phyloP scores from a whole-genome alignment of 2,888 invertebrate species.

The Drepanosiphum platanoidis region DNA sequence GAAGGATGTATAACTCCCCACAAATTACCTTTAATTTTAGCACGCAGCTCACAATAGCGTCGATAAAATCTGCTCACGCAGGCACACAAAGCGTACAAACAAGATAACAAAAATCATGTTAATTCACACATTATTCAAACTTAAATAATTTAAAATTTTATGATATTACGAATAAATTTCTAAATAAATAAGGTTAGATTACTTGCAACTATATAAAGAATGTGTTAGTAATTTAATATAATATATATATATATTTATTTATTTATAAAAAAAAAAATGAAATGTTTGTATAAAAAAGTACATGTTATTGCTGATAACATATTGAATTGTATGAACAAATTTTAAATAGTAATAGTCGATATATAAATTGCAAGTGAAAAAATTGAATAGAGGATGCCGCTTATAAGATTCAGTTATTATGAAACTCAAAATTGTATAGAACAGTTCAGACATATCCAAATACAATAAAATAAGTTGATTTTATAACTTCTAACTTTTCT shows the following conservation, averaged over 20 bases:
- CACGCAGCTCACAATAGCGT: constrained; percentile 86
- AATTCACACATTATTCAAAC: constrained; percentile 43
- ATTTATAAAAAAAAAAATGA: background rate
- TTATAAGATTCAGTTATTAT: no score
- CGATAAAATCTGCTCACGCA: constrained; percentile 80
- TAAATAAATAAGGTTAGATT: background rate
- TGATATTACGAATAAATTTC: background rate
- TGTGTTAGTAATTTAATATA: background rate
- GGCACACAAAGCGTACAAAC: constrained; percentile 60
- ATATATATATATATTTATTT: background rate
- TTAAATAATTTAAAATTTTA: background rate
- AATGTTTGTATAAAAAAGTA: no score
- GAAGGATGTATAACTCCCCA: constrained; percentile 74
- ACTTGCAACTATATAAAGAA: background rate
- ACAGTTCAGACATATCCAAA: no score
- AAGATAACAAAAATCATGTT: constrained; percentile 62
- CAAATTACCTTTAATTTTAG: constrained; percentile 82
- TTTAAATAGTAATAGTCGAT: no score
- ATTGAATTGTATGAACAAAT: no score
- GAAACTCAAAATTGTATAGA: no score
- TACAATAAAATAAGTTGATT: no score
- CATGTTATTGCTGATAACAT: no score
- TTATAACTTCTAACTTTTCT: no score
- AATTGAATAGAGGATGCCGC: no score
- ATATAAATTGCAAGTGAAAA: no score